Conservation (phyloP, 2,797 vertebrate species). For the Aeoliscus strigatus region DNA sequence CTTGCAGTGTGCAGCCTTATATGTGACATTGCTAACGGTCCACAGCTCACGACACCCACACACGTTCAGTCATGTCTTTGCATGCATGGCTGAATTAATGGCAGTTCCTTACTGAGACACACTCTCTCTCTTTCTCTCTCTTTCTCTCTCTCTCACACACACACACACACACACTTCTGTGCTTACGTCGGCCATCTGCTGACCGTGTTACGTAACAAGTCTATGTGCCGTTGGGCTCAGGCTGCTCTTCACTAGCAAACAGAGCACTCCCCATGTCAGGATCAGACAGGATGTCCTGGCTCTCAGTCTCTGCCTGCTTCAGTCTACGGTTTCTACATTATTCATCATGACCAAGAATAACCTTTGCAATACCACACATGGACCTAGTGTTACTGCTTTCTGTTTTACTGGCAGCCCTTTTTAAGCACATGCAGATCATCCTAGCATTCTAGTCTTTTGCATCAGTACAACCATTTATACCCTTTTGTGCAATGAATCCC, state of each 20-base stretch:
- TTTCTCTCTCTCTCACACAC: constrained; percentile 12
- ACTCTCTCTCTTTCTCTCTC: constrained; percentile 11
- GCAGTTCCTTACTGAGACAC: constrained; percentile 25
- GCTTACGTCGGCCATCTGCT: constrained; percentile 70
- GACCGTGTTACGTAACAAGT: constrained; percentile 67
- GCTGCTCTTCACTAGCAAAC: constrained; percentile 58
- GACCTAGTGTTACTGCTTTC: too few relatives aligned
- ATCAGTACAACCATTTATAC: constrained; percentile 7
- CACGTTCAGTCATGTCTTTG: constrained; percentile 39
- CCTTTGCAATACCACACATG: constrained; percentile 20
- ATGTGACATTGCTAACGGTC: background rate
- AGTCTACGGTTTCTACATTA: constrained; percentile 32
- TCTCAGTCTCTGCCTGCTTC: constrained; percentile 15
- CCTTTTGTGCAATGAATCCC: too few relatives aligned
- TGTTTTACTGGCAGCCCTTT: too few relatives aligned
- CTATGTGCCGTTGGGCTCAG: constrained; percentile 62
- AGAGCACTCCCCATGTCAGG: constrained; percentile 39
- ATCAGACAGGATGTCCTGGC: constrained; percentile 26
- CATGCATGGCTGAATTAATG: constrained; percentile 54
- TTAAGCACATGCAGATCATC: too few relatives aligned
- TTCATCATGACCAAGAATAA: constrained; percentile 47
- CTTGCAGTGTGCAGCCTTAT: too few relatives aligned
- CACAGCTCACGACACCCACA: constrained; percentile 9
- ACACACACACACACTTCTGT: constrained; percentile 41
- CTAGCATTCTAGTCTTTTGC: background rate